Conservation (phyloP, 2,113 vertebrate genomes). For the Amphiprion ocellaris region DNA sequence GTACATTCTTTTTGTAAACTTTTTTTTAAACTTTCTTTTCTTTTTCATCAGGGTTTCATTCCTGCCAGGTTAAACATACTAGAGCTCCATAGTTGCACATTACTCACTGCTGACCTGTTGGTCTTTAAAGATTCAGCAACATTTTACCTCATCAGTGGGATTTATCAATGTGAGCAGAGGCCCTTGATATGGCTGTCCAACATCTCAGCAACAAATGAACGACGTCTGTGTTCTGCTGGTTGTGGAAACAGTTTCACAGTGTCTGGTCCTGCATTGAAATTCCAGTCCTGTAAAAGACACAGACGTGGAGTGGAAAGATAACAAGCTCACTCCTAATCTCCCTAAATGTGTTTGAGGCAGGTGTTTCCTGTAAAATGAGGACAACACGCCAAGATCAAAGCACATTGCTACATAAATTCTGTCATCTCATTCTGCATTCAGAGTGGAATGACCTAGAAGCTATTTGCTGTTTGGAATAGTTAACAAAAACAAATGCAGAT, state of each 20-base stretch:
- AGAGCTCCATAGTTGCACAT: constrained; percentile 23
- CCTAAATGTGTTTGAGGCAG: constrained; percentile 70
- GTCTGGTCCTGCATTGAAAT: constrained; percentile 78
- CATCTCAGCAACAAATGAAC: constrained; percentile 67
- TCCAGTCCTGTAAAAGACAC: constrained; percentile 71
- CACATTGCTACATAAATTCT: constrained; percentile 63
- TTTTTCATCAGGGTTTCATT: background rate
- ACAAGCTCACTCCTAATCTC: constrained; percentile 76
- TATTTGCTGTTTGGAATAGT: constrained; percentile 41
- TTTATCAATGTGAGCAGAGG: constrained; percentile 20
- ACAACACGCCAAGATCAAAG: constrained; percentile 69
- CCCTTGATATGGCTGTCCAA: constrained; percentile 46
- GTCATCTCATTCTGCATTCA: constrained; percentile 48
- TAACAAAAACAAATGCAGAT: constrained; percentile 22
- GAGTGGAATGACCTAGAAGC: constrained; percentile 50
- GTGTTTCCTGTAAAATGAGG: constrained; percentile 68
- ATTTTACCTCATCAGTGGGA: constrained; percentile 10
- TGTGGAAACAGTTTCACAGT: constrained; percentile 63
- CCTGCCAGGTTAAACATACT: background rate
- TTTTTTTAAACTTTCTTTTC: background rate
- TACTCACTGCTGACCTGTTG: constrained; percentile 17
- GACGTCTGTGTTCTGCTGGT: constrained; percentile 58
- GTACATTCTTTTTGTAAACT: background rate
- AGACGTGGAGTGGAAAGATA: constrained; percentile 74
- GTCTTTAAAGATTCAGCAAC: constrained; percentile 20